Conservation (phyloP, 2,888 invertebrate species). For the Brenthis ino region DNA sequence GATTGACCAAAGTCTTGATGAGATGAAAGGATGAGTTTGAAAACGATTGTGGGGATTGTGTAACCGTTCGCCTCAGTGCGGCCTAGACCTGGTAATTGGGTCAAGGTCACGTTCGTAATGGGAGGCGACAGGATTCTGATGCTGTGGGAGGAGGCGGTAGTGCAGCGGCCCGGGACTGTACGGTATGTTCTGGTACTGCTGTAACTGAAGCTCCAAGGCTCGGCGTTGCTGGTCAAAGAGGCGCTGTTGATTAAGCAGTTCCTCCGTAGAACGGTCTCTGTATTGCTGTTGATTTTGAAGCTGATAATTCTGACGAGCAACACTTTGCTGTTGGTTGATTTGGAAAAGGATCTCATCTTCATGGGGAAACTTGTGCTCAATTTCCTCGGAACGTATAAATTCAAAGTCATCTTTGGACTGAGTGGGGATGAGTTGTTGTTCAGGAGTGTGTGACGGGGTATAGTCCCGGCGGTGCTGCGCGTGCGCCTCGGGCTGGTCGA, state of each 20-base stretch:
- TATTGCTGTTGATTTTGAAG: conserved; percentile 37
- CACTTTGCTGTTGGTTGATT: neutral
- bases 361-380: conserved; percentile 30
- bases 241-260: conserved; percentile 49
- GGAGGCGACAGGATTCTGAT: conserved; percentile 41
- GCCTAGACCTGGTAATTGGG: conserved; percentile 56
- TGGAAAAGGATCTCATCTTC: neutral
- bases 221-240: conserved; percentile 49
- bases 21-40: conserved; percentile 44
- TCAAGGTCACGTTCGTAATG: conserved; percentile 55
- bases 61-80: conserved; percentile 50
- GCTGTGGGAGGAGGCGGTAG: conserved; percentile 46
- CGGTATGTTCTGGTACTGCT: conserved; percentile 48
- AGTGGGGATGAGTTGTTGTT: conserved; percentile 48
- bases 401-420: conserved; percentile 30
- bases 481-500: conserved; percentile 42
- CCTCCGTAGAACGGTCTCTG: conserved; percentile 39
- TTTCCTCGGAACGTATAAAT: conserved; percentile 24
- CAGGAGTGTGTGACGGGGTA: conserved; percentile 43
- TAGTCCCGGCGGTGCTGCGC: conserved; percentile 62
- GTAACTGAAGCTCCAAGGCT: conserved; percentile 45
- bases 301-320: conserved; percentile 34
- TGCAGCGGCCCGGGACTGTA: conserved; percentile 51
- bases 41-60: conserved; percentile 47
- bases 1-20: conserved; percentile 35